Percentiles rank a stretch among this genome's conserved stretches.
phyloP scores from a whole-genome alignment of 2,888 invertebrate genomes.

The Polydrusus pterygomalis region DNA sequence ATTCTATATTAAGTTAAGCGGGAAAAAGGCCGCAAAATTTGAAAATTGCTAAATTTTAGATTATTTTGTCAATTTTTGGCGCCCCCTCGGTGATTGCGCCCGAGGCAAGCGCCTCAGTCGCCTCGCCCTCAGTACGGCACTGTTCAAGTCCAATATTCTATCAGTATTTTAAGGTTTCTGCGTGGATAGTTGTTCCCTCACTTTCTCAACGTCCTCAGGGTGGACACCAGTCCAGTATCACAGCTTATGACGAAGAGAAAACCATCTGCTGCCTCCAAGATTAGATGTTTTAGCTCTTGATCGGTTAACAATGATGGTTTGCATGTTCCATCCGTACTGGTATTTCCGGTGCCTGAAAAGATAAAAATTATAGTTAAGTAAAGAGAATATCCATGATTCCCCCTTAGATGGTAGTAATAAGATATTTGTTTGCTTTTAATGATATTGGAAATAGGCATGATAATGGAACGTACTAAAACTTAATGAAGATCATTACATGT shows the following conservation, averaged over 20 bases:
- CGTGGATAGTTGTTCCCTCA: slow-evolving; percentile 97
- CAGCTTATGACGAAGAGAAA: slow-evolving; percentile 98
- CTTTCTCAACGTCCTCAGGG: slow-evolving; percentile 97
- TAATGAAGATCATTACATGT: no score
- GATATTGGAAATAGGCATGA: no score
- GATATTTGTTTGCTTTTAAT: no score
- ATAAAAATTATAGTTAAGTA: neutral
- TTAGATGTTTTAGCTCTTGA: slow-evolving; percentile 98
- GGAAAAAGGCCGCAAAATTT: no score
- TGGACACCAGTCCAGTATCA: slow-evolving; percentile 98
- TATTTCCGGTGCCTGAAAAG: slow-evolving; percentile 92
- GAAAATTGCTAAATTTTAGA: no score
- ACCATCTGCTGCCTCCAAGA: slow-evolving; percentile 99
- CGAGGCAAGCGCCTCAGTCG: no score
- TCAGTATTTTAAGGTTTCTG: slow-evolving; percentile 89
- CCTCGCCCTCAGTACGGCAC: no score
- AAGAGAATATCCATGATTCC: neutral
- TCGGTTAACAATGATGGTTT: slow-evolving; percentile 99
- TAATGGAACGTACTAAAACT: no score
- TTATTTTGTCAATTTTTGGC: no score
- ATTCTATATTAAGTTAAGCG: no score
- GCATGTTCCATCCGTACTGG: slow-evolving; percentile 96
- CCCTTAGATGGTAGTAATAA: no score
- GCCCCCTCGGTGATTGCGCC: no score
- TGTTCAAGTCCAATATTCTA: slow-evolving; percentile 94